Evolutionary conservation across 1,140 invertebrate genomes (phyloP).

Genomic region (Augochlora pura): DNA sequence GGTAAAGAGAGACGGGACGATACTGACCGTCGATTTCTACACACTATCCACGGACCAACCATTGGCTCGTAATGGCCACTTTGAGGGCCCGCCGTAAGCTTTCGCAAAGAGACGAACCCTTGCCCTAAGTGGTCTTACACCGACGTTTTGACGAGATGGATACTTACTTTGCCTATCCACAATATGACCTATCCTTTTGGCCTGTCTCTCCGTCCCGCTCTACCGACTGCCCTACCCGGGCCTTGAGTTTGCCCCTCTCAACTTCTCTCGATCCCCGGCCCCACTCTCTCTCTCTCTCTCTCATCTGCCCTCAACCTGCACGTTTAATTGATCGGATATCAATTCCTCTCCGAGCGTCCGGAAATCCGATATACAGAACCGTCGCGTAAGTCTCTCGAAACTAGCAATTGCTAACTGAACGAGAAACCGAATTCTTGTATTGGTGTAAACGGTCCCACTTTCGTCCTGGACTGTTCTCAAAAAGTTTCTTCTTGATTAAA

Average conservation of each 20-base stretch:
- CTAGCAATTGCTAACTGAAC: neutral
- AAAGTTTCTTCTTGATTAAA: too few species aligned
- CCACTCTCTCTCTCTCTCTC: too few species aligned
- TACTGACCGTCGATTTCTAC: conserved; percentile 63
- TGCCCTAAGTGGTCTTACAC: conserved; percentile 73
- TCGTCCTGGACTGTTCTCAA: too few species aligned
- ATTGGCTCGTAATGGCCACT: conserved; percentile 77
- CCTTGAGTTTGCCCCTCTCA: conserved; percentile 27
- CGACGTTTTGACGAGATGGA: conserved; percentile 67
- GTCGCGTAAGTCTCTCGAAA: neutral
- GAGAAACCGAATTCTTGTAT: neutral
- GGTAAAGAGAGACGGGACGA: conserved; percentile 21
- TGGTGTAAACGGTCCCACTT: too few species aligned
- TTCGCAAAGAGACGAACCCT: conserved; percentile 69
- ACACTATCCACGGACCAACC: conserved; percentile 62
- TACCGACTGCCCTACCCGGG: neutral
- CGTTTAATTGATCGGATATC: conserved; percentile 69
- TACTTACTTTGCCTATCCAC: conserved; percentile 71
- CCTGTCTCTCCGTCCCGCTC: conserved; percentile 22
- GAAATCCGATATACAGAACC: neutral
- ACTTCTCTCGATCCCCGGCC: neutral
- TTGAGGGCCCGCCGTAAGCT: conserved; percentile 75
- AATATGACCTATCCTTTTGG: conserved; percentile 67
- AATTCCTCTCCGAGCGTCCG: conserved; percentile 38
- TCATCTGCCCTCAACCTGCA: conserved; percentile 14